Evolutionary conservation across 1,140 invertebrate genomes (phyloP), one percentile per base, ranked within the genome.

Genomic region (Cyrtorhinus lividipennis): DNA sequence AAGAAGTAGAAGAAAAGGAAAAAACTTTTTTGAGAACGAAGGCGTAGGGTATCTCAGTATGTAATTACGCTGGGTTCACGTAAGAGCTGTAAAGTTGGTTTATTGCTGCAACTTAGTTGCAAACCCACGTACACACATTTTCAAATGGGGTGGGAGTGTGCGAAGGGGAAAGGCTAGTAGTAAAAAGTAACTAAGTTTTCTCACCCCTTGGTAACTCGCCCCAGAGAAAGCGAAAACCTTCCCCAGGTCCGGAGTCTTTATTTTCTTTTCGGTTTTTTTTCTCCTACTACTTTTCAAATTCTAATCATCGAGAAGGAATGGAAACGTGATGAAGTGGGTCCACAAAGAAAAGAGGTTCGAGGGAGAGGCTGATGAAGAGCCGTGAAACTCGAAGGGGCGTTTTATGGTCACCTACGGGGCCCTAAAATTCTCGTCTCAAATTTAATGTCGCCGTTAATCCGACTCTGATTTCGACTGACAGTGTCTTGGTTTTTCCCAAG

Each of bases 81-180:
- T 53, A 53, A 53, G 48, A 22, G 48, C 20, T 53, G 48, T 53
- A 53, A 53, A 53, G 10, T 53, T 53, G 48, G 48, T 53, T 53
- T 53, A 53, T 53, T 53, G 48, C 48, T 53, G 48, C 48, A 22
- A 53, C 48, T 53, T 53, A 53, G 48, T 53, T 53, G 48, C 48
- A 53, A 53, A 20, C 18, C 48, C 48, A 53, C 48, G 48, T 53
- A 53, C 48, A 53, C 48, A 53, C 48, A 10, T n/a, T n/a, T n/a
- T n/a, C n/a, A n/a, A n/a, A n/a, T n/a, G n/a, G n/a, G n/a, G n/a
- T n/a, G n/a, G 20, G 20, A 10, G 5, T 20, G 48, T 5, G 5
- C 30, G 48, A 53, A 22, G 20, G 48, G 20, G 8, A 20, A 20
- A 53, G 20, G 8, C 20, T 5, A 53, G 48, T 53, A 53, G 48